Evolutionary conservation across 2,888 invertebrate genomes (phyloP), one percentile per base, ranked within the genome.

Genomic region (Drosophila emarginata): DNA sequence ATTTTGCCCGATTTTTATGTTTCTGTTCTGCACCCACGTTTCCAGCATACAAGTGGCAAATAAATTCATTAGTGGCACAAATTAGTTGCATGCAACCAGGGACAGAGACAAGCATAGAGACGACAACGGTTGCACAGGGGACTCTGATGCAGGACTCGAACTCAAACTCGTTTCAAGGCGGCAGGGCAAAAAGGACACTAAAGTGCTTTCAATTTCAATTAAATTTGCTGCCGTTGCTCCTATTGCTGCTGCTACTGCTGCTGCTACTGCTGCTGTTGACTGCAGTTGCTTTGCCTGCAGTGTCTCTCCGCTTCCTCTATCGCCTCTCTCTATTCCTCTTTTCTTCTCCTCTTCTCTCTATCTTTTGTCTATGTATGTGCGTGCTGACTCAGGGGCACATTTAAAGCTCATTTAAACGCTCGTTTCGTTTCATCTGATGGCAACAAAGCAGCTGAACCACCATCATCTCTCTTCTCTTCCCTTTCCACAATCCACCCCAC

Each of bases 201-300:
- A 85, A 88, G 88, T 88, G 88, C 84, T 85, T 88, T 85, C 88
- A 85, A 85, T 85, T 85, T 88, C 84, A 85, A 85, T 85, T 85
- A 85, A 88, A 79, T 88, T 85, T 88, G 76, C 82, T 71, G 72
- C 85, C 40, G 40, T 77, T 70, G 72, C 76, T 73, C 52, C 61
- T 59, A 68, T 62, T 64, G 45, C 45, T 45, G 45, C 18, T 45
- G 18, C 40, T 18, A 15, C 74, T 70, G 72, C 76, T 72, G 57
- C 61, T 59, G 71, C 61, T 58, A 66, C 64, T 63, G 40, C 40
- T 40, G 40, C 18, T 45, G 45, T 21, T 45, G 45, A 36, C 39
- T 60, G 63, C 62, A 68, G 60, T 66, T 63, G 73, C 63, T 51
- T 56, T 58, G 50, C 61, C 67, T 74, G 72, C 64, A 65, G 45